Percentiles rank a stretch among this genome's conserved stretches.
phyloP scores from a whole-genome alignment of 2,888 invertebrate species.

The Trachelus troglodyta region DNA sequence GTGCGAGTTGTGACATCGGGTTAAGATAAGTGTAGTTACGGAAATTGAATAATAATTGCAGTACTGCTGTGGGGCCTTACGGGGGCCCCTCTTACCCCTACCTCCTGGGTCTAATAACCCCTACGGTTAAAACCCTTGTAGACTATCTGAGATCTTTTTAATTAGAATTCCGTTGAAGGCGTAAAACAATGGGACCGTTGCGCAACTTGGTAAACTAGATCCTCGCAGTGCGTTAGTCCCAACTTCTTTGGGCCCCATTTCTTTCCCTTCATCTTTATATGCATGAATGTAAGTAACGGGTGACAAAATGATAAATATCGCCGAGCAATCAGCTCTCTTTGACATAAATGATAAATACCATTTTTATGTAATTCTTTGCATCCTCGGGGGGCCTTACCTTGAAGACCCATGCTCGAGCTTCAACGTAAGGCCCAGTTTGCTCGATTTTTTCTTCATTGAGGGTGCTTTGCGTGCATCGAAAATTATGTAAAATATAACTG shows the following conservation, averaged over 20 bases:
- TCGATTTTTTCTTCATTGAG: conserved; percentile 39
- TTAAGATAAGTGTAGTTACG: conserved; percentile 57
- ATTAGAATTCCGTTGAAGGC: conserved; percentile 54
- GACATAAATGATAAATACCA: not conserved
- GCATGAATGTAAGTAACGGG: not conserved
- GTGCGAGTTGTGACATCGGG: conserved; percentile 54
- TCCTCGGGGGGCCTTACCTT: not conserved
- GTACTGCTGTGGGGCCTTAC: conserved; percentile 1
- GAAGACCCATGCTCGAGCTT: not conserved
- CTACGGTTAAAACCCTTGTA: conserved; percentile 23
- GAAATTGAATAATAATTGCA: conserved; percentile 63
- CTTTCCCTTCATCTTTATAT: not conserved
- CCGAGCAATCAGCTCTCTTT: not conserved
- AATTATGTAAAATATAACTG: conserved; percentile 41
- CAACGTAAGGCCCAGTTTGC: not conserved
- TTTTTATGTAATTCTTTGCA: not conserved
- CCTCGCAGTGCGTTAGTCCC: not conserved
- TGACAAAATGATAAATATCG: not conserved
- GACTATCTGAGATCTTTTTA: conserved; percentile 52
- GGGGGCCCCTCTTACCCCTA: conserved; percentile 20
- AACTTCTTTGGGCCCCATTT: not conserved
- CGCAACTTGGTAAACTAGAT: not conserved
- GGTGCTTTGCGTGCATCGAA: conserved; percentile 36
- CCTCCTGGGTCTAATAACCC: conserved; percentile 38
- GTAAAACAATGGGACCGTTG: conserved; percentile 44